These are phyloP conservation scores for Gisinianus flammeolus DNA, from an alignment of 2,888 invertebrate species.

Conservation along the genomic window DNA sequence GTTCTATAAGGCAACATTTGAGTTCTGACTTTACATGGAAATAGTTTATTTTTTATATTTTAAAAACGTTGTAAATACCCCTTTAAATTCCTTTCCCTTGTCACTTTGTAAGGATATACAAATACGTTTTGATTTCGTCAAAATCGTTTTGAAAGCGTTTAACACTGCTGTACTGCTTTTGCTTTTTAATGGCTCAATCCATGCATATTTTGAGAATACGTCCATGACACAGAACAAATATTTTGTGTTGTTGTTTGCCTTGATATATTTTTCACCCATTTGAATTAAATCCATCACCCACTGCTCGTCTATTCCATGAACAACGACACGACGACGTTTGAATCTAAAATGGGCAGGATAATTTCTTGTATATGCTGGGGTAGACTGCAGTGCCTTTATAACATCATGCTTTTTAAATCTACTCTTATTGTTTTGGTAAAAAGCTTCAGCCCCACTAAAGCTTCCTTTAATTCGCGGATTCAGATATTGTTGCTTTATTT, in stretches of 20 bases:
- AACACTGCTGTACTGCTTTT: constrained; percentile 33
- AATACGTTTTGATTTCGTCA: not conserved
- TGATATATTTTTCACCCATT: constrained; percentile 20
- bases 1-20: constrained; percentile 16
- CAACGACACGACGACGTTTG: constrained; percentile 35
- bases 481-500: constrained; percentile 18
- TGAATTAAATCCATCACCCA: constrained; percentile 42
- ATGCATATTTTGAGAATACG: constrained; percentile 50
- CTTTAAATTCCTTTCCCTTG: not conserved
- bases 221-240: constrained; percentile 50
- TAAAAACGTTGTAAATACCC: not conserved
- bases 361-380: constrained; percentile 59
- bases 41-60: constrained; percentile 8
- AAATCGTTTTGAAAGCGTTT: constrained; percentile 8
- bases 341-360: constrained; percentile 30
- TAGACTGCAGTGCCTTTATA: not conserved
- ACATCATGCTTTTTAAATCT: not conserved
- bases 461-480: constrained; percentile 34
- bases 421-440: not conserved
- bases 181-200: constrained; percentile 44
- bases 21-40: not conserved
- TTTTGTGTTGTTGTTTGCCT: constrained; percentile 36
- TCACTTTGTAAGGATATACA: not conserved
- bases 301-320: constrained; percentile 41
- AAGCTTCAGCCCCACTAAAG: constrained; percentile 13